These are phyloP conservation scores for Gambusia affinis DNA, from an alignment of 2,113 vertebrate genomes.

Conservation along the genomic window DNA sequence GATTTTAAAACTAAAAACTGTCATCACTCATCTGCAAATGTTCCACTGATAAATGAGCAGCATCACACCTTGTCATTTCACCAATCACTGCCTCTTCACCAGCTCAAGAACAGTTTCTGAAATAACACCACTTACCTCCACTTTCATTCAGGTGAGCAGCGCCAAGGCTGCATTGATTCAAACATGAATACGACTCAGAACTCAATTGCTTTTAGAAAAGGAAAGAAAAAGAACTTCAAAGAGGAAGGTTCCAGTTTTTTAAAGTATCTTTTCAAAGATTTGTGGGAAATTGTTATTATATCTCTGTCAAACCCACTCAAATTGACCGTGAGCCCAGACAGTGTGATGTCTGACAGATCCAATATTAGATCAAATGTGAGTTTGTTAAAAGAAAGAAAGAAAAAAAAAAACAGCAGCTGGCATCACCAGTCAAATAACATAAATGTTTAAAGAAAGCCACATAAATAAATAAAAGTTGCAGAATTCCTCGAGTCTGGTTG, in stretches of 20 bases:
- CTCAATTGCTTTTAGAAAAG: background rate
- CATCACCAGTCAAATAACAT: background rate
- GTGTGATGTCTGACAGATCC: constrained; percentile 7
- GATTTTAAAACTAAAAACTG: background rate
- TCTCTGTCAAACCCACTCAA: constrained; percentile 10
- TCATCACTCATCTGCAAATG: background rate
- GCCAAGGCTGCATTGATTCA: background rate
- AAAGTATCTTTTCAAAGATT: constrained; percentile 15
- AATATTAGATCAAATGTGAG: constrained; percentile 26
- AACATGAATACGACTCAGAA: background rate
- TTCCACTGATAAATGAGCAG: constrained; percentile 1
- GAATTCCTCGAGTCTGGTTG: background rate
- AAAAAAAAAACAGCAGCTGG: constrained; percentile 10
- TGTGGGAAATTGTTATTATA: constrained; percentile 16
- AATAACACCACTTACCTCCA: constrained; percentile 20
- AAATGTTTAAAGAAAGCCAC: constrained; percentile 2
- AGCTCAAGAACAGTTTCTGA: background rate
- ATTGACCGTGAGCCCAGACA: constrained; percentile 21
- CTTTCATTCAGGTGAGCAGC: constrained; percentile 15
- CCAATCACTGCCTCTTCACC: constrained; percentile 18
- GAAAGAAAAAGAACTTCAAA: background rate
- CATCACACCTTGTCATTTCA: background rate
- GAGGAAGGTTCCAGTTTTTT: background rate
- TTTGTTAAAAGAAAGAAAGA: constrained; percentile 8
- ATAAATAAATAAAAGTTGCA: constrained; percentile 1